Evolutionary conservation across 1,140 invertebrate species (phyloP), one percentile per base, ranked within the genome.

Genomic region (Magallana ariakensis): DNA sequence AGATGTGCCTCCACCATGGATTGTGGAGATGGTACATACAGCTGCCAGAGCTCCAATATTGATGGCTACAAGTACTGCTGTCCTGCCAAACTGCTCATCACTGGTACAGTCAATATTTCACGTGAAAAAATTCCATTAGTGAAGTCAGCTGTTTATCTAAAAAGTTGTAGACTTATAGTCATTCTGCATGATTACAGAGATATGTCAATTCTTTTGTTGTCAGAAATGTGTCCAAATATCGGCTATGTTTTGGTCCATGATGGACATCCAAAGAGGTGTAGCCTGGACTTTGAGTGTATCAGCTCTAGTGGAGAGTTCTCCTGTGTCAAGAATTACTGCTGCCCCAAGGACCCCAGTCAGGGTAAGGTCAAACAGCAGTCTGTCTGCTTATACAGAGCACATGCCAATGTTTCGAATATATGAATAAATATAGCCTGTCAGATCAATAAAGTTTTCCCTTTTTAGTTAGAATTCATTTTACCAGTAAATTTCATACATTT

Each of bases 31-130:
- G 16, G 55, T 46, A 56, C 54, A 7, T 84, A 84, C 56, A 84
- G 55, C 13, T 84, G 82, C 58, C 55, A 84, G 26, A 26, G 22
- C 6, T 33, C 22, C 26, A 57, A 33, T 16, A 75, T 75, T 26
- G 80, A 82, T 16, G 82, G 82, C 5, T 19, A 60, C 82, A 84
- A 84, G 82, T 60, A 84, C 82, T 84, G 82, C 56, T 84, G 82
- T 60, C 82, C 82, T 11, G 15, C 55, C 26, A 84, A 84, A 60
- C 54, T 84, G 1, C 26, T 56, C 56, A 58, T 58, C 53, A 33
- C 57, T 58, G 82, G 82, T 84, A 84, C 19, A 15, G n/a, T 19
- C 54, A 55, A 5, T n/a, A n/a, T n/a, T n/a, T n/a, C n/a, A n/a
- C n/a, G n/a, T n/a, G n/a, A n/a, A n/a, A n/a, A n/a, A n/a, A n/a